phyloP scores from a whole-genome alignment of 2,888 invertebrate genomes.

The Amitus sp. region DNA sequence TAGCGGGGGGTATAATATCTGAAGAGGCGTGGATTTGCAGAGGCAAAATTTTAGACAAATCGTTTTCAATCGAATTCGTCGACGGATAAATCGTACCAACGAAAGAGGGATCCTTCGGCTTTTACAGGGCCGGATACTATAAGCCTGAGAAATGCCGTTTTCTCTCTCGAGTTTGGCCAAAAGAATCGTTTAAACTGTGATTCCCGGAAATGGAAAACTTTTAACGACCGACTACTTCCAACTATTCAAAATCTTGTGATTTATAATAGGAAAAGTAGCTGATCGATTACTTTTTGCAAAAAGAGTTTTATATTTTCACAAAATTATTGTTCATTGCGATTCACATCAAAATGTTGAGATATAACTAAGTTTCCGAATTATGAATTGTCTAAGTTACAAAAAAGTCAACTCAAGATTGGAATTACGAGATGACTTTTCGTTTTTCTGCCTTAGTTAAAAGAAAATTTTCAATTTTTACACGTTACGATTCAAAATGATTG shows the following conservation, averaged over 20 bases:
- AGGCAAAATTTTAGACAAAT: slow-evolving; percentile 39
- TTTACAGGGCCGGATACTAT: slow-evolving; percentile 20
- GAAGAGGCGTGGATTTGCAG: slow-evolving; percentile 1
- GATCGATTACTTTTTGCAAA: slow-evolving; percentile 10
- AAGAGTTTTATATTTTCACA: no score
- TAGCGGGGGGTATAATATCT: neutral
- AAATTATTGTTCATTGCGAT: no score
- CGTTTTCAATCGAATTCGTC: slow-evolving; percentile 27
- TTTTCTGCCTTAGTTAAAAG: no score
- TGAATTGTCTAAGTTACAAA: no score
- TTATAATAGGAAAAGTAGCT: no score
- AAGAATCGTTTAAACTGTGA: slow-evolving; percentile 40
- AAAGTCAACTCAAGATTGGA: no score
- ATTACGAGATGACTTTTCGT: no score
- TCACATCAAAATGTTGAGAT: no score
- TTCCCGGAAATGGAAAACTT: slow-evolving; percentile 43
- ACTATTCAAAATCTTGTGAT: slow-evolving; percentile 18
- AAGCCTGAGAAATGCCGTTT: slow-evolving; percentile 41
- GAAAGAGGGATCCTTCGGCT: slow-evolving; percentile 22
- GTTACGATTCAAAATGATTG: no score
- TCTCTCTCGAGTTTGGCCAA: slow-evolving; percentile 12
- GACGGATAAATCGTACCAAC: slow-evolving; percentile 25
- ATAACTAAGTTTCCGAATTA: no score
- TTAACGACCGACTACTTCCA: slow-evolving; percentile 31
- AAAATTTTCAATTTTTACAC: no score